Percentiles rank a stretch among this genome's conserved stretches.
These are phyloP conservation scores for Hydraecia micacea DNA, from an alignment of 2,888 invertebrate species.

Conservation along the genomic window DNA sequence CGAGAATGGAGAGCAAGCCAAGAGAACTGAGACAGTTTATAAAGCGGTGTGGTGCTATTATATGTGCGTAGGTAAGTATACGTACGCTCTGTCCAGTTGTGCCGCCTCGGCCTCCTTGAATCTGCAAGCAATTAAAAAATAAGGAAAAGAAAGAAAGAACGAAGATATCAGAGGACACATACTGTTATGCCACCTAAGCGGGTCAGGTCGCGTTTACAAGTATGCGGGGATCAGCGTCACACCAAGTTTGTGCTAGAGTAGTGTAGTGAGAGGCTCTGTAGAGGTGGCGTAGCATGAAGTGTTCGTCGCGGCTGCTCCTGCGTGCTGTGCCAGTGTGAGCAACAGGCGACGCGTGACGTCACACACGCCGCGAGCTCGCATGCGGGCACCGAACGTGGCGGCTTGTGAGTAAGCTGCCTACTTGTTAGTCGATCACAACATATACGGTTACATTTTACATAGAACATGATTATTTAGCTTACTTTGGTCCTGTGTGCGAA, in stretches of 20 bases:
- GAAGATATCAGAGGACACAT: slow-evolving; percentile 77
- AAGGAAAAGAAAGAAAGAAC: slow-evolving; percentile 88
- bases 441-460: slow-evolving; percentile 71
- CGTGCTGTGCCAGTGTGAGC: slow-evolving; percentile 67
- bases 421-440: slow-evolving; percentile 84
- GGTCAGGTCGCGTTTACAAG: slow-evolving; percentile 72
- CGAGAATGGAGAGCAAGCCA: slow-evolving; percentile 73
- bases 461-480: slow-evolving; percentile 76
- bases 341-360: slow-evolving; percentile 73
- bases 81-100: slow-evolving; percentile 95
- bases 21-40: slow-evolving; percentile 79
- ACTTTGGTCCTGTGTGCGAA: slow-evolving; percentile 77
- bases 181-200: slow-evolving; percentile 82
- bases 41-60: slow-evolving; percentile 79
- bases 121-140: slow-evolving; percentile 93
- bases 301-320: slow-evolving; percentile 54
- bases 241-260: slow-evolving; percentile 82
- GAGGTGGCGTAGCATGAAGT: slow-evolving; percentile 78
- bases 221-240: slow-evolving; percentile 81
- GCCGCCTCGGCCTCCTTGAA: slow-evolving; percentile 96
- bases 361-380: slow-evolving; percentile 72
- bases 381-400: slow-evolving; percentile 82
- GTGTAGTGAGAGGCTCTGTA: slow-evolving; percentile 80
- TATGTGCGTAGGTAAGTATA: slow-evolving; percentile 89
- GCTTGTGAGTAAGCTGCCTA: slow-evolving; percentile 86